These are phyloP conservation scores for Plagiodera versicolora DNA, from an alignment of 2,888 invertebrate genomes.

Conservation along the genomic window DNA sequence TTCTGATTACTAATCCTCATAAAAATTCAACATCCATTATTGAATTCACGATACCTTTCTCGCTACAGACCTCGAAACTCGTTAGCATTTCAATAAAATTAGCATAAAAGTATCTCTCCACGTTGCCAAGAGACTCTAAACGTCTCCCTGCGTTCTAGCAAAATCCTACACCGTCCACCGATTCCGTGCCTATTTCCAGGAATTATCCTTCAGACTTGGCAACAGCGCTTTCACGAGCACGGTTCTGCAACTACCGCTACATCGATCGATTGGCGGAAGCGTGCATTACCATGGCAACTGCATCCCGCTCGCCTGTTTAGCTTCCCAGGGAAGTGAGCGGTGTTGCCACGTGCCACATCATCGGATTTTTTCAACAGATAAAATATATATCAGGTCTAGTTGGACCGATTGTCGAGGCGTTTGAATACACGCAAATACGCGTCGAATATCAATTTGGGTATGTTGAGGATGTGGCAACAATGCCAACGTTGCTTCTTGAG, in stretches of 20 bases:
- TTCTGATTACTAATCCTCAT: too few relatives aligned
- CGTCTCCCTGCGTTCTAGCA: too few relatives aligned
- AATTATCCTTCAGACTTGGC: not conserved
- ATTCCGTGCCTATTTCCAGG: not conserved
- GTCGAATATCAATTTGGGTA: not conserved
- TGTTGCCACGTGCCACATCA: not conserved
- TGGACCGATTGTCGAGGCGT: too few relatives aligned
- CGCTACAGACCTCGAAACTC: too few relatives aligned
- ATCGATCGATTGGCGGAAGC: slow-evolving; percentile 42
- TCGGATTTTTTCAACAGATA: not conserved
- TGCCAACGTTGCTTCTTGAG: not conserved
- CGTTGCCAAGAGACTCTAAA: too few relatives aligned
- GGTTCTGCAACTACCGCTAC: slow-evolving; percentile 15
- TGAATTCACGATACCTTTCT: too few relatives aligned
- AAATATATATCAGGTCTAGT: too few relatives aligned
- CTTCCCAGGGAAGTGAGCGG: not conserved
- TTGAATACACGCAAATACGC: not conserved
- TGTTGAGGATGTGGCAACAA: not conserved
- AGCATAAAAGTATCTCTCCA: too few relatives aligned
- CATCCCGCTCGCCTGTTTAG: slow-evolving; percentile 26
- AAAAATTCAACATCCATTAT: too few relatives aligned
- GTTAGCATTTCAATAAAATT: too few relatives aligned
- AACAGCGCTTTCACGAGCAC: not conserved
- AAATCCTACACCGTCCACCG: not conserved
- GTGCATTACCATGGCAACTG: slow-evolving; percentile 41